A percentile compares a stretch with the other conserved stretches of the same genome.
phyloP scores from a whole-genome alignment of 2,888 invertebrate species.

The Thymelicus acteon region DNA sequence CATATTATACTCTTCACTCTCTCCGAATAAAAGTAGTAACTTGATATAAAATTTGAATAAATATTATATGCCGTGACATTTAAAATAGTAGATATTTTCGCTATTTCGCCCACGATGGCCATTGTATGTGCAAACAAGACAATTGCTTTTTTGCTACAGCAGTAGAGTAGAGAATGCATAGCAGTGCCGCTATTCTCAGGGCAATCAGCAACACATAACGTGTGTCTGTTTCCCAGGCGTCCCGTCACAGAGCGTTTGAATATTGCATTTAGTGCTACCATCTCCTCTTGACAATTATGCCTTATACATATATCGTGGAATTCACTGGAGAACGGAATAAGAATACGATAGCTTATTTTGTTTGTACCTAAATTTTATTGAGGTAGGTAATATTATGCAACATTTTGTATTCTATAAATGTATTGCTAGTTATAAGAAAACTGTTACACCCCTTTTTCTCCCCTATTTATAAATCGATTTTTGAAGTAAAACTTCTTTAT shows the following conservation, averaged over 20 bases:
- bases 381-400: no score
- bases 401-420: no score
- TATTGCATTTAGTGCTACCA: conserved; percentile 73
- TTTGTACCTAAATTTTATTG: background rate
- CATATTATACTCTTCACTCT: no score
- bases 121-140: conserved; percentile 32
- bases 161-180: conserved; percentile 61
- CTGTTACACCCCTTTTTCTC: no score
- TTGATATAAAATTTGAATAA: background rate
- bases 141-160: conserved; percentile 24
- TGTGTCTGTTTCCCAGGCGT: conserved; percentile 66
- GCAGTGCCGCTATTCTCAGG: conserved; percentile 65
- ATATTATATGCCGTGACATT: conserved; percentile 5
- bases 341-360: conserved; percentile 6
- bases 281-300: conserved; percentile 38
- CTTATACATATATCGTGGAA: conserved; percentile 22
- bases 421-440: no score
- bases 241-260: conserved; percentile 71
- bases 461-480: no score
- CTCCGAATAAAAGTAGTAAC: no score
- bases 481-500: no score
- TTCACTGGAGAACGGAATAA: conserved; percentile 11
- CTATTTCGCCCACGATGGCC: conserved; percentile 25
- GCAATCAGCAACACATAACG: conserved; percentile 74
- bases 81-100: conserved; percentile 17